Conservation (phyloP, 2,888 invertebrate species). For the Eucriotettix oculatus region DNA sequence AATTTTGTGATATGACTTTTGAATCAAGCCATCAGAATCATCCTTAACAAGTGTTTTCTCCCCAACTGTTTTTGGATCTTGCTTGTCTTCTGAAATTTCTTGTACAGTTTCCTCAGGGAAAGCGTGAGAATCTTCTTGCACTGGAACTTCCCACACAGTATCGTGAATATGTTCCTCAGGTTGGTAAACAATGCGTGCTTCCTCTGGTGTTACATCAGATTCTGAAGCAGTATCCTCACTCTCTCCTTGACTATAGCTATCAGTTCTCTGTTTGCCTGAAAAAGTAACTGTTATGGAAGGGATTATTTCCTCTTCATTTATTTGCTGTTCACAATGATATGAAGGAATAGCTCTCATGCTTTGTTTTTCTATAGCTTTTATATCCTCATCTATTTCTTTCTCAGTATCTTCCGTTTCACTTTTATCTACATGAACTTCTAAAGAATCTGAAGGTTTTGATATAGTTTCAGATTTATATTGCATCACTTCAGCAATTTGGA, state of each 20-base stretch:
- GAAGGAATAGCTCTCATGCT: neutral
- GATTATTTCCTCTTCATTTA: conserved; percentile 21
- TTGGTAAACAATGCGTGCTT: conserved; percentile 12
- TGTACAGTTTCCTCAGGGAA: conserved; percentile 23
- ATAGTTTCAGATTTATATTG: conserved; percentile 21
- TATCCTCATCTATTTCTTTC: conserved; percentile 28
- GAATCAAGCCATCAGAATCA: conserved; percentile 18
- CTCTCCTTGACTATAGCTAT: conserved; percentile 9
- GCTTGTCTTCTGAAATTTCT: conserved; percentile 20
- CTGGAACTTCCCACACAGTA: conserved; percentile 33
- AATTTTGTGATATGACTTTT: conserved; percentile 18
- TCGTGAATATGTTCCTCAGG: conserved; percentile 32
- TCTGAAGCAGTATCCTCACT: conserved; percentile 16
- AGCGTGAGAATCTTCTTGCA: conserved; percentile 24
- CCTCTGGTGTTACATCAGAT: conserved; percentile 14
- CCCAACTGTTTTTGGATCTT: conserved; percentile 8
- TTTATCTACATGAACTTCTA: conserved; percentile 34
- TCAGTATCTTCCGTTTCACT: conserved; percentile 32
- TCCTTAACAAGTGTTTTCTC: conserved; percentile 6
- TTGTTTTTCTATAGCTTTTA: conserved; percentile 22
- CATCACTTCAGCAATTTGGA: conserved; percentile 14
- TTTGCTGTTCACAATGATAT: neutral
- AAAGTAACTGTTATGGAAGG: conserved; percentile 27
- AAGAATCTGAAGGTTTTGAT: conserved; percentile 26
- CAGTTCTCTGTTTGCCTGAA: conserved; percentile 24